A percentile compares a stretch with the other conserved stretches of the same genome.
Evolutionary conservation across 2,888 invertebrate genomes (phyloP).

Genomic region (Sarcophaga variegata): DNA sequence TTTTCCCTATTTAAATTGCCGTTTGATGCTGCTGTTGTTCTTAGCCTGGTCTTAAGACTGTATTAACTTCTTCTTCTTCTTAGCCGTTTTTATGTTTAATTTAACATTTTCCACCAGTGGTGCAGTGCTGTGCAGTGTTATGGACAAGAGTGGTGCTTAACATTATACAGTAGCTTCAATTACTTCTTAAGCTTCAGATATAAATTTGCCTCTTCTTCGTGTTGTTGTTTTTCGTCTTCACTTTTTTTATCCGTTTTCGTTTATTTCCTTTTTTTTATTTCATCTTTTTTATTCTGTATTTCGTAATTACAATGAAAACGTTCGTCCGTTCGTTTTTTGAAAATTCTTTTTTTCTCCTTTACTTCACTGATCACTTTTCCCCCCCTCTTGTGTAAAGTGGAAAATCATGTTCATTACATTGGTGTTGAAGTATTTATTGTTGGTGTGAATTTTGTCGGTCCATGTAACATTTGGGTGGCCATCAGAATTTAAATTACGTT

Average conservation of each 20-base stretch:
- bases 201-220: background rate
- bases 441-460: constrained; percentile 68
- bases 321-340: background rate
- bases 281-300: constrained; percentile 11
- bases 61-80: constrained; percentile 14
- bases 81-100: constrained; percentile 29
- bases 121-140: background rate
- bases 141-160: constrained; percentile 33
- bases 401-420: constrained; percentile 68
- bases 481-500: constrained; percentile 58
- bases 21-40: background rate
- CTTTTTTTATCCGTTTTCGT: background rate
- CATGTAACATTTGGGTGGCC: constrained; percentile 64
- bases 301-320: constrained; percentile 59
- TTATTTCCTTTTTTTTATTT: background rate
- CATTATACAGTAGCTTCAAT: constrained; percentile 55
- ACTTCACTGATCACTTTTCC: background rate
- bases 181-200: constrained; percentile 31
- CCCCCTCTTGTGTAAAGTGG: constrained; percentile 50
- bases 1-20: constrained; percentile 6
- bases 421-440: constrained; percentile 70
- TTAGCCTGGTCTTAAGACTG: background rate
- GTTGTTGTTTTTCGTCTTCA: background rate
- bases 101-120: constrained; percentile 44
- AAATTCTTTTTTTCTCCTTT: background rate